Evolutionary conservation across 2,888 invertebrate species (phyloP), one percentile per base, ranked within the genome.

Genomic region (Leptinotarsa juncta): DNA sequence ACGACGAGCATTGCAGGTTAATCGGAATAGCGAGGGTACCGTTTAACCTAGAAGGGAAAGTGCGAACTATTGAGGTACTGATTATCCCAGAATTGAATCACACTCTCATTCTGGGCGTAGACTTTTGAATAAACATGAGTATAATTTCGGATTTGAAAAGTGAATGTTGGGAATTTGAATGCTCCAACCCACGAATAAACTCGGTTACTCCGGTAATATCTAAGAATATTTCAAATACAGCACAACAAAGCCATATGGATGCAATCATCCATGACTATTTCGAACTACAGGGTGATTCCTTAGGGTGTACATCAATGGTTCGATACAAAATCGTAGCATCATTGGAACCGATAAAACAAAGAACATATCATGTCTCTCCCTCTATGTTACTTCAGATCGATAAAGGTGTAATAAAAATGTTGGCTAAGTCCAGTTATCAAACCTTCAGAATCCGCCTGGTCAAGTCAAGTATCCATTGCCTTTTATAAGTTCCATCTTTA

Each of bases 391-490:
- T 53, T 42, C n/a, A 70, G 15, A 70, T 80, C 16, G 69, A 79
- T 42, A 23, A 50, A 5, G 78, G 82, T 51, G 26, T 83, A 18
- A 75, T 66, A 18, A 77, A 78, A 51, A 81, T 85, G 79, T 49
- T 83, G 70, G 70, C 76, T 67, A 20, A 20, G 20, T 18, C 82
- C 78, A 7, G 14, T 82, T 79, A 72, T 83, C 10, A 81, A 83
- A 55, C 73, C 77, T 12, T 80, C 80, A 0, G 65, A 68, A n/a
- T 78, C 78, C 23, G 85, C 87, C 0, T 88, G 85, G 84, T 86
- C 1, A 20, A 71, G 71, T 3, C 75, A 73, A 12, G 69, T 75
- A 75, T 4, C 72, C 72, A 3, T 55, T 70, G 14, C 75, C 72
- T 3, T 72, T 20, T 14, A 60, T 75, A 3, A 42, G 26, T 18